A percentile compares a stretch with the other conserved stretches of the same genome.
phyloP scores from a whole-genome alignment of 2,888 invertebrate species.

The Aromia moschata region DNA sequence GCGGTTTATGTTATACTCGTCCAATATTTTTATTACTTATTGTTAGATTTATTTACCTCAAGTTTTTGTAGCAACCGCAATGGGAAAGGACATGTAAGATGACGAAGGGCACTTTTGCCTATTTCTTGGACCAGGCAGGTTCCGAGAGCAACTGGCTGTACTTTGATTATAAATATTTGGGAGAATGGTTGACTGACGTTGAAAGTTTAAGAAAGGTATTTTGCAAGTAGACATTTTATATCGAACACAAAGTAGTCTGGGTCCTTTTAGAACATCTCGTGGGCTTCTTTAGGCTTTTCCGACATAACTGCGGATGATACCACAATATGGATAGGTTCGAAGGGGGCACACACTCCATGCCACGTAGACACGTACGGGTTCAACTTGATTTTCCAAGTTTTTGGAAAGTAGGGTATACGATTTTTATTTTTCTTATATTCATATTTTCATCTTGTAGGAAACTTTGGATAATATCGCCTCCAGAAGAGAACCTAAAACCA shows the following conservation, averaged over 20 bases:
- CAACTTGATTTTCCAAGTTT: constrained; percentile 89
- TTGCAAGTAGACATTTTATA: constrained; percentile 20
- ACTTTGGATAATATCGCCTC: constrained; percentile 91
- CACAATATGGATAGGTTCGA: constrained; percentile 89
- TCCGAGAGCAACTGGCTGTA: constrained; percentile 74
- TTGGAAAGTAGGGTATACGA: constrained; percentile 74
- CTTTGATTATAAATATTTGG: constrained; percentile 86
- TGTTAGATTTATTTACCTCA: not conserved
- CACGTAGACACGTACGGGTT: constrained; percentile 95
- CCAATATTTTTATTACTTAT: not conserved
- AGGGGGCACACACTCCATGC: constrained; percentile 90
- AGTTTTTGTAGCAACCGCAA: constrained; percentile 68
- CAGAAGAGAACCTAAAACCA: constrained; percentile 75
- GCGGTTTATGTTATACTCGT: too few species aligned
- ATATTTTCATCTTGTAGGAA: constrained; percentile 69
- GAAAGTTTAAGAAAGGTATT: constrained; percentile 69
- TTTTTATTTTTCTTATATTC: not conserved
- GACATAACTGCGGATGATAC: constrained; percentile 73
- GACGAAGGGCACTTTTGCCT: constrained; percentile 68
- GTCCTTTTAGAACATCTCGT: constrained; percentile 64
- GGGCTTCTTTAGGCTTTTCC: constrained; percentile 77
- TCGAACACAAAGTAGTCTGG: not conserved
- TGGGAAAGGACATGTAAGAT: constrained; percentile 81
- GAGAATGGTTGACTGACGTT: constrained; percentile 71
- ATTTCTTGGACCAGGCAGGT: constrained; percentile 67